phyloP scores from a whole-genome alignment of 2,113 vertebrate genomes.

The Nestor notabilis region DNA sequence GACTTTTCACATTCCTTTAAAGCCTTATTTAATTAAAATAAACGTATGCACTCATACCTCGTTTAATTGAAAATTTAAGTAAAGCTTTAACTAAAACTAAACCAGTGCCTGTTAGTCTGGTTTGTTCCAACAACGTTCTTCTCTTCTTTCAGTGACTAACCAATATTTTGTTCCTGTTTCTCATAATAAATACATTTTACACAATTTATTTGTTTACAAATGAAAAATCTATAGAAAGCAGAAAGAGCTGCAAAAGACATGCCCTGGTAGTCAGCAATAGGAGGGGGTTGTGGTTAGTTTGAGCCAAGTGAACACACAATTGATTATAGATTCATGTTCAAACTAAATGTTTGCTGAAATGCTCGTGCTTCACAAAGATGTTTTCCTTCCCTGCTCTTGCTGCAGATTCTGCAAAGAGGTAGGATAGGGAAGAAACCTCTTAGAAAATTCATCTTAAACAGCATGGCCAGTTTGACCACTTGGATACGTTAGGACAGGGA shows the following conservation, averaged over 20 bases:
- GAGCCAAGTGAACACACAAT: neutral
- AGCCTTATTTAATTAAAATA: slow-evolving; percentile 1
- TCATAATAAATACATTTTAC: neutral
- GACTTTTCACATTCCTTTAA: neutral
- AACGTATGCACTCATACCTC: neutral
- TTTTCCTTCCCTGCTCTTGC: neutral
- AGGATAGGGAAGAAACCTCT: neutral
- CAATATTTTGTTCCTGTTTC: neutral
- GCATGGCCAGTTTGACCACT: rapidly evolving
- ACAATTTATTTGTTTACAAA: neutral
- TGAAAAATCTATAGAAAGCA: neutral
- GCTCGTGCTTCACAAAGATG: neutral
- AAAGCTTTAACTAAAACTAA: slow-evolving; percentile 19
- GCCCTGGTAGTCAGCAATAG: neutral
- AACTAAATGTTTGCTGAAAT: neutral
- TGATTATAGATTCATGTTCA: neutral
- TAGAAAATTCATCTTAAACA: neutral
- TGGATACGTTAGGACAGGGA: neutral
- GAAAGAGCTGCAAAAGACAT: neutral
- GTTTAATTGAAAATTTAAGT: neutral
- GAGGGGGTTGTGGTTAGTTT: neutral
- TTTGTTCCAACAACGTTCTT: slow-evolving; percentile 4
- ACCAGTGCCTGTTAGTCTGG: neutral
- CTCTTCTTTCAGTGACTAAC: neutral
- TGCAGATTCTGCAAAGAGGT: neutral